A percentile compares a stretch with the other conserved stretches of the same genome.
phyloP scores from a whole-genome alignment of 2,797 vertebrate species.

The Loriculus beryllinus region DNA sequence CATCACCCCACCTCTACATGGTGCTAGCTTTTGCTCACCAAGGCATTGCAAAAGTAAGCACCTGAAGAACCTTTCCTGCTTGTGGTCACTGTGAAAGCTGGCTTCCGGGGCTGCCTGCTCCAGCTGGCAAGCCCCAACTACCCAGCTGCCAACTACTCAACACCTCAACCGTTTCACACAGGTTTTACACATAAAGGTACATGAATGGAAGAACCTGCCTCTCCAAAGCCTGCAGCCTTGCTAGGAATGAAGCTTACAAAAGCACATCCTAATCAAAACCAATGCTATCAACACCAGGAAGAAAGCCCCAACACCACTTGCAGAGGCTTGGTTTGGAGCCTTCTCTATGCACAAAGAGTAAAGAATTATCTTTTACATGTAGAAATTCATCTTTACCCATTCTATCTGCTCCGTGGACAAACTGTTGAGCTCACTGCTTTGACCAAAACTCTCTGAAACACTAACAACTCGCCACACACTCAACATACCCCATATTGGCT shows the following conservation, averaged over 20 bases:
- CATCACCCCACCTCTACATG: accelerated
- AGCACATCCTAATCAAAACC: not conserved
- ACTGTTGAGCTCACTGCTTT: not conserved
- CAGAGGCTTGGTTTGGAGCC: not conserved
- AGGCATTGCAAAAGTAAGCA: accelerated
- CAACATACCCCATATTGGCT: not conserved
- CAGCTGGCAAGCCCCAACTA: not conserved
- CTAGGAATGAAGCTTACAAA: not conserved
- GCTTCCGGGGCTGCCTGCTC: too few species aligned
- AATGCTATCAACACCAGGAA: not conserved
- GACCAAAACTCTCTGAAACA: not conserved
- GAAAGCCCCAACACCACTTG: not conserved
- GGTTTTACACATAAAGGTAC: not conserved
- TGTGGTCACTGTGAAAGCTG: accelerated
- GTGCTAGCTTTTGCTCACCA: accelerated
- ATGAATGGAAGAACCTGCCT: not conserved
- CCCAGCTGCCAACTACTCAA: not conserved
- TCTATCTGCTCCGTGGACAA: not conserved
- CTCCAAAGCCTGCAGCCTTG: not conserved
- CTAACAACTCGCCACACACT: not conserved
- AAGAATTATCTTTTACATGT: not conserved
- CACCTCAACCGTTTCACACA: not conserved
- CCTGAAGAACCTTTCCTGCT: accelerated
- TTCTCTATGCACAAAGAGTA: not conserved
- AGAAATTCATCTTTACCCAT: not conserved